phyloP scores from a whole-genome alignment of 2,888 invertebrate species.

The Synergus itoensis region DNA sequence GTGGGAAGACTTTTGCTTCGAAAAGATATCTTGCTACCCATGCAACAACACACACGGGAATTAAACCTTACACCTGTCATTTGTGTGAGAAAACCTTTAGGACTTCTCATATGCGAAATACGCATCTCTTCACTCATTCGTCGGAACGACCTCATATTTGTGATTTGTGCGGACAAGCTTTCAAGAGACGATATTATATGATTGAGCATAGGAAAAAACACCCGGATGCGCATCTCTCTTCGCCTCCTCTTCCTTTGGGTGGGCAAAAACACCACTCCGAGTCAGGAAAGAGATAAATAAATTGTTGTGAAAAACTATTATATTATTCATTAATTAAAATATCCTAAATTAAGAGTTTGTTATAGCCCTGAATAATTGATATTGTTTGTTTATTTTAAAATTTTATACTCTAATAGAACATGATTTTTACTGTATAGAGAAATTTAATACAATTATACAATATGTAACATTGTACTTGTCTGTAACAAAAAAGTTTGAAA shows the following conservation, averaged over 20 bases:
- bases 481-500: conserved; percentile 20
- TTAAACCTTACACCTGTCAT: conserved; percentile 66
- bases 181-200: conserved; percentile 63
- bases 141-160: conserved; percentile 63
- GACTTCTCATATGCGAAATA: conserved; percentile 62
- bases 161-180: conserved; percentile 65
- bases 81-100: conserved; percentile 67
- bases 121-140: conserved; percentile 61
- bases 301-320: background rate
- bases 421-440: background rate
- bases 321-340: background rate
- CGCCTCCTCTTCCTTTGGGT: conserved; percentile 58
- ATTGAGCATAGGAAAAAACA: conserved; percentile 65
- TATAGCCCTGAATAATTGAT: background rate
- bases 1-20: conserved; percentile 67
- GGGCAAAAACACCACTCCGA: background rate
- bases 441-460: background rate
- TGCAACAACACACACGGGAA: conserved; percentile 61
- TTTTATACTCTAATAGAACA: background rate
- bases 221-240: conserved; percentile 60
- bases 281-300: background rate
- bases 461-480: background rate
- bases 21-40: conserved; percentile 68
- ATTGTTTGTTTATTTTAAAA: background rate
- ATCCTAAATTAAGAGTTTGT: background rate